Evolutionary conservation across 2,113 vertebrate species (phyloP).

Genomic region (Orcinus orca): DNA sequence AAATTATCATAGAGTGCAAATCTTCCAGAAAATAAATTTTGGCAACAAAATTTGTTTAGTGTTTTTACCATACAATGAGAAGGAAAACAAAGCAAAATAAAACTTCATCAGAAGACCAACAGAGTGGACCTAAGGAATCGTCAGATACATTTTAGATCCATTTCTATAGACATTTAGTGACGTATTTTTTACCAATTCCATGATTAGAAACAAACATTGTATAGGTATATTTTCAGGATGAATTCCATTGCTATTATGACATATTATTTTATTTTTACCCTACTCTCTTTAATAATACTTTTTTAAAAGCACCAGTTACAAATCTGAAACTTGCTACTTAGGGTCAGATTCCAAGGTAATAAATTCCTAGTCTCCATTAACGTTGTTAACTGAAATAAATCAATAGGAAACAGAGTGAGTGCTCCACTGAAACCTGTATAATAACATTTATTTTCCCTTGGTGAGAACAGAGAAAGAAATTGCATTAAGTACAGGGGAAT

Average conservation of each 20-base stretch:
- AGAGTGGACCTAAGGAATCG: neutral
- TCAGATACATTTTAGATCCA: neutral
- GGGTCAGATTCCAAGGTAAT: constrained; percentile 78
- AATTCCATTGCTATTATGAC: neutral
- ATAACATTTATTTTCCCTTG: constrained; percentile 69
- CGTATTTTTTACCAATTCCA: neutral
- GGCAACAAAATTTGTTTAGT: neutral
- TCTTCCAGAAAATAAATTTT: constrained; percentile 2
- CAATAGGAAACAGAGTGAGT: constrained; percentile 74
- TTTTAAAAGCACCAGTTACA: constrained; percentile 68
- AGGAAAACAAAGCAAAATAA: neutral
- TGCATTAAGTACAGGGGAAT: constrained; percentile 68
- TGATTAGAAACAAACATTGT: neutral
- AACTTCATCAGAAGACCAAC: neutral
- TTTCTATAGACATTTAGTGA: neutral
- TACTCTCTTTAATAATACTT: constrained; percentile 26
- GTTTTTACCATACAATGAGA: neutral
- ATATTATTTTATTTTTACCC: neutral
- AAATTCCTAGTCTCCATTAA: constrained; percentile 80
- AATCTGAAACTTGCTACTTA: constrained; percentile 66
- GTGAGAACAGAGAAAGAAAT: constrained; percentile 54
- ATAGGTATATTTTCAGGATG: neutral
- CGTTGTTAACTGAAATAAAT: constrained; percentile 79
- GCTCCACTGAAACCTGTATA: constrained; percentile 68
- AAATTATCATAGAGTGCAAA: neutral